Evolutionary conservation across 2,113 vertebrate species (phyloP).

Genomic region (Pteropus alecto): DNA sequence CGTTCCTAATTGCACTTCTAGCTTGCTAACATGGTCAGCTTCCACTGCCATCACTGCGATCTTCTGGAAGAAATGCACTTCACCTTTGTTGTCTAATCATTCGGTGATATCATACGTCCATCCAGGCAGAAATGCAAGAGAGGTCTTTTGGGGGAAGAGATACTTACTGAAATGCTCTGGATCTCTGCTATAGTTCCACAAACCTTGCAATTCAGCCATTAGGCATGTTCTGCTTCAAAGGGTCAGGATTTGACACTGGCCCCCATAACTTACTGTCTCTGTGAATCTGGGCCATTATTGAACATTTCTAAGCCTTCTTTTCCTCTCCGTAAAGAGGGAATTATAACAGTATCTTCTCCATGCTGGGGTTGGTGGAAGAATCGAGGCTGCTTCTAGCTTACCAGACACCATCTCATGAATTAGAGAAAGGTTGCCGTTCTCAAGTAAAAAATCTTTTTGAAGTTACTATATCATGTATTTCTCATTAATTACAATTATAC

Average conservation of each 20-base stretch:
- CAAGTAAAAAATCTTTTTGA: neutral
- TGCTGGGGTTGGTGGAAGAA: neutral
- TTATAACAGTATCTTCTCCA: neutral
- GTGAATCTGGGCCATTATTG: neutral
- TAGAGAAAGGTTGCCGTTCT: neutral
- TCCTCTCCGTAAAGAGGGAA: neutral
- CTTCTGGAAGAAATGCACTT: neutral
- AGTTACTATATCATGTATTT: conserved; percentile 22
- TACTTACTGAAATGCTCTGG: no score
- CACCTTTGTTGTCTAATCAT: neutral
- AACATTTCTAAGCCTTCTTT: neutral
- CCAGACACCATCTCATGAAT: neutral
- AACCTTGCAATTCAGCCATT: neutral
- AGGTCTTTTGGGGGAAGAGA: neutral
- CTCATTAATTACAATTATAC: conserved; percentile 47
- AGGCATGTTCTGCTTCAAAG: neutral
- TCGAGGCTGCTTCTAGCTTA: neutral
- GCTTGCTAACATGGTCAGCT: neutral
- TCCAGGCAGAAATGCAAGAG: neutral
- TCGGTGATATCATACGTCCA: neutral
- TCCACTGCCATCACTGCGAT: neutral
- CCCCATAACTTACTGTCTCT: neutral
- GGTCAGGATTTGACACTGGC: neutral
- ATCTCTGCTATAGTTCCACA: neutral
- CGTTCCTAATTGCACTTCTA: fast-evolving